A percentile compares a stretch with the other conserved stretches of the same genome.
These are phyloP conservation scores for Ametastegia equiseti DNA, from an alignment of 2,888 invertebrate genomes.

Conservation along the genomic window DNA sequence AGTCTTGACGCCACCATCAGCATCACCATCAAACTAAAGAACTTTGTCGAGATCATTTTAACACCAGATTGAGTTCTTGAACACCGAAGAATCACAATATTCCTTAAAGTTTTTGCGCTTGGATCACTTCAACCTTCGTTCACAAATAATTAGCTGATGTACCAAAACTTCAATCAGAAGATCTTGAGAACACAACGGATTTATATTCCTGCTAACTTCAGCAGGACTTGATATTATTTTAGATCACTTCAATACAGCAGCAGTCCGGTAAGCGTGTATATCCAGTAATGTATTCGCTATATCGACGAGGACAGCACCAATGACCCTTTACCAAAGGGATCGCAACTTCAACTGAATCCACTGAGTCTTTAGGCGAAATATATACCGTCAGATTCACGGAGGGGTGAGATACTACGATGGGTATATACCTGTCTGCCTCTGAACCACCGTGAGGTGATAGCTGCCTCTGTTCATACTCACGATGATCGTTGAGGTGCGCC, in stretches of 20 bases:
- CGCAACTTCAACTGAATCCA: slow-evolving; percentile 36
- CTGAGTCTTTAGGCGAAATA: slow-evolving; percentile 31
- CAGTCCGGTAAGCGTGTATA: neutral
- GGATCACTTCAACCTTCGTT: neutral
- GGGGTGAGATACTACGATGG: slow-evolving; percentile 19
- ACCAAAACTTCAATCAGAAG: neutral
- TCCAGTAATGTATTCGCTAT: slow-evolving; percentile 27
- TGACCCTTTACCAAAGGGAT: slow-evolving; percentile 38
- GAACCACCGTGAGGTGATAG: slow-evolving; percentile 15
- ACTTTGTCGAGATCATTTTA: slow-evolving; percentile 57
- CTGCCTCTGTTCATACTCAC: slow-evolving; percentile 25
- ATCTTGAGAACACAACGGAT: neutral
- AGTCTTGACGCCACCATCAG: slow-evolving; percentile 63
- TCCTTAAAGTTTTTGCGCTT: neutral
- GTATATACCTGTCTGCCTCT: slow-evolving; percentile 26
- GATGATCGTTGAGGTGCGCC: slow-evolving; percentile 50
- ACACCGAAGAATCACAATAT: slow-evolving; percentile 10
- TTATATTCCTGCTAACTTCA: neutral
- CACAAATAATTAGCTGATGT: neutral
- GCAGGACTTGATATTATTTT: neutral
- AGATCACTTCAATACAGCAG: neutral
- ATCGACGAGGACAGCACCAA: neutral
- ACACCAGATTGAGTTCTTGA: slow-evolving; percentile 8
- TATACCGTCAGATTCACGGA: slow-evolving; percentile 43
- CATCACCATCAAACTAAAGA: slow-evolving; percentile 69